A percentile compares a stretch with the other conserved stretches of the same genome.
phyloP scores from a whole-genome alignment of 53 echinoderm and acorn worm genomes.

The Echinometra lucunter region DNA sequence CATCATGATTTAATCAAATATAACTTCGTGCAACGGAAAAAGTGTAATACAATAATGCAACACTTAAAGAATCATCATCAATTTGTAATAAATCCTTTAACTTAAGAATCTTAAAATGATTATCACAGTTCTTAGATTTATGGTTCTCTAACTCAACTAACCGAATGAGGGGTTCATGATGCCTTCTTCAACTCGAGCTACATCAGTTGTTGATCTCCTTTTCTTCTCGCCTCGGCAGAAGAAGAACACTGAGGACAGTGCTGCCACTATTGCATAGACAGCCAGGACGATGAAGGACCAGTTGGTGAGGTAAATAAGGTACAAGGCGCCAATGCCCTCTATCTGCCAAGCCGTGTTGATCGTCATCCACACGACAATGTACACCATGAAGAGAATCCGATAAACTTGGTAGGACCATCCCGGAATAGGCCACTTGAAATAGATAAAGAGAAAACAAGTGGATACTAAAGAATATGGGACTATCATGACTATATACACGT shows the following conservation, averaged over 20 bases:
- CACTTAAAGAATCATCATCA: background rate
- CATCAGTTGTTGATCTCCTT: background rate
- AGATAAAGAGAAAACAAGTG: background rate
- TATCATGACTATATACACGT: no score
- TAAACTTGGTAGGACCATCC: background rate
- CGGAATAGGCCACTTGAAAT: slow-evolving; percentile 46
- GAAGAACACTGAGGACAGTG: background rate
- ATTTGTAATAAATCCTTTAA: background rate
- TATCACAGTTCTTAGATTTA: background rate
- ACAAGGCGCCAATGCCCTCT: background rate
- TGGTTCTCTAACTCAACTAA: background rate
- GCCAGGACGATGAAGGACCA: slow-evolving; percentile 1
- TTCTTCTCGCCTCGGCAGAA: slow-evolving; percentile 9
- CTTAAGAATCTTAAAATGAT: background rate
- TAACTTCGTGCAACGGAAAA: background rate
- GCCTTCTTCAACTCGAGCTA: background rate
- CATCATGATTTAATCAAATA: no score
- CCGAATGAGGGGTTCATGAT: background rate
- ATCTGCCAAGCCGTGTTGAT: background rate
- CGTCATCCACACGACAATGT: slow-evolving; percentile 39
- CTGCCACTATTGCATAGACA: slow-evolving; percentile 32
- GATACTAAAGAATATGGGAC: no score
- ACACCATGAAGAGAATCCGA: slow-evolving; percentile 2
- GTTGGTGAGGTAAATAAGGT: slow-evolving; percentile 47
- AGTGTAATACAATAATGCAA: no score